Percentiles rank a stretch among this genome's conserved stretches.
Evolutionary conservation across 1,140 invertebrate species (phyloP).

Genomic region (Hyles euphorbiae): DNA sequence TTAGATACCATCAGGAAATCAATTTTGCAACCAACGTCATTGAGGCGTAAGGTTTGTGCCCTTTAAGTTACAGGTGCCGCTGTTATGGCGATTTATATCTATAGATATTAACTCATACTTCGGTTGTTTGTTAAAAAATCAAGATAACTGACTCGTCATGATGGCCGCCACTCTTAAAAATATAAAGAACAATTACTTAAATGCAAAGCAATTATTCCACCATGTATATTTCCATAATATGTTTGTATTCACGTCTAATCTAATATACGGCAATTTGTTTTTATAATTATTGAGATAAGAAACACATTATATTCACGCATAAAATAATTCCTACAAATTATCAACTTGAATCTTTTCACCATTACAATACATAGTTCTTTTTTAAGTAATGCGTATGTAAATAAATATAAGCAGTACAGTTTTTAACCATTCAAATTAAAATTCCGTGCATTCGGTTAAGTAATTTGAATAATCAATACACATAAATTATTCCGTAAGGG

Average conservation of each 20-base stretch:
- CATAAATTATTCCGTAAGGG: conserved; percentile 23
- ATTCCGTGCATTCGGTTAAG: conserved; percentile 25
- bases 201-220: too few relatives aligned
- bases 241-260: too few relatives aligned
- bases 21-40: conserved; percentile 65
- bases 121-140: background rate
- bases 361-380: conserved; percentile 6
- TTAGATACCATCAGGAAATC: conserved; percentile 70
- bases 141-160: background rate
- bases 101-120: too few relatives aligned
- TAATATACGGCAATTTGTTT: too few relatives aligned
- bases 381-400: conserved; percentile 4
- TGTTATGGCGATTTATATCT: conserved; percentile 24
- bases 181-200: conserved; percentile 1
- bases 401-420: conserved; percentile 17
- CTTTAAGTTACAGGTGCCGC: conserved; percentile 56
- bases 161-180: background rate
- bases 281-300: too few relatives aligned
- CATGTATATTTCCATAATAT: too few relatives aligned
- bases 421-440: conserved; percentile 24
- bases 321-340: conserved; percentile 8
- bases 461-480: conserved; percentile 27
- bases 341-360: conserved; percentile 17
- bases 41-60: conserved; percentile 57
- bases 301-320: background rate